Evolutionary conservation across 2,888 invertebrate species (phyloP), one percentile per base, ranked within the genome.

Genomic region (Scrobipalpa costella): DNA sequence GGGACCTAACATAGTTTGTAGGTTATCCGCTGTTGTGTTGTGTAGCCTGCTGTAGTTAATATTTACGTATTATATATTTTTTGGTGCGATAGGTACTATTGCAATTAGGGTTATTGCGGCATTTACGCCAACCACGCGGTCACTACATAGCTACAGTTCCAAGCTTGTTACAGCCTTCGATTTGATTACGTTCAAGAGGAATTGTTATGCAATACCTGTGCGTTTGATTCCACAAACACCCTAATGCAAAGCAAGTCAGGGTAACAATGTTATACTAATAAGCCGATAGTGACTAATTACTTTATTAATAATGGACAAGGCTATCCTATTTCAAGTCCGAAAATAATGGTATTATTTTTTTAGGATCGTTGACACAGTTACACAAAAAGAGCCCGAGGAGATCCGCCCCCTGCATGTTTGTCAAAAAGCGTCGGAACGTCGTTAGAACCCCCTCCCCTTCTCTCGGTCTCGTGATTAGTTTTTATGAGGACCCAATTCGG

Each of bases 401-500:
- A 80, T 71, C 80, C 73, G 72, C 71, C 74, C 68, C 76, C 76
- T 71, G 76, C 75, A 72, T 82, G 80, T 82, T 83, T 83, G 80
- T 81, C 84, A 81, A 81, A 84, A 84, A 83, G 74, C 80, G 69
- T 72, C 74, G 71, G 68, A 73, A 71, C 75, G 72, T 83, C 81
- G 81, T 84, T 82, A 82, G 78, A n/a, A 27, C 21, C 34, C 36
- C 36, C 38, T 17, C 72, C 71, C 68, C 72, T 15, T 15, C 77
- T 78, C 78, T 82, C 83, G 82, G 78, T 70, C 21, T 74, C 74
- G 77, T 85, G 82, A 88, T 85, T 86, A 81, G 80, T 83, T 87
- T 85, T 85, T 84, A 82, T 81, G 76, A 75, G 68, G 75, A 71
- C 73, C 73, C 71, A 71, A 79, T 78, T 79, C 69, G 74, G 61